These are phyloP conservation scores for Microtus ochrogaster DNA, from an alignment of 2,113 vertebrate species.

Conservation along the genomic window DNA sequence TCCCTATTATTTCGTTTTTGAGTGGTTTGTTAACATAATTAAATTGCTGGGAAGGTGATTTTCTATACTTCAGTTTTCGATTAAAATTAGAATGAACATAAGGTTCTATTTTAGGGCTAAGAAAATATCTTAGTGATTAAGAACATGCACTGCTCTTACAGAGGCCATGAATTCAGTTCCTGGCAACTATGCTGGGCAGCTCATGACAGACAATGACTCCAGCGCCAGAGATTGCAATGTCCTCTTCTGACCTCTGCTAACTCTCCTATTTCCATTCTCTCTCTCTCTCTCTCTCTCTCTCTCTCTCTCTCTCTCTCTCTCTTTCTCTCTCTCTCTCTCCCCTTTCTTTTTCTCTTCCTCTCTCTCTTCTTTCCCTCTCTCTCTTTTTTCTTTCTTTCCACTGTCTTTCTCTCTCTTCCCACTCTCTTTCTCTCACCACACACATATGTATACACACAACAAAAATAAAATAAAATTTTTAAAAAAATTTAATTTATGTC, in stretches of 20 bases:
- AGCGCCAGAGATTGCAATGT: too few species aligned
- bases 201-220: background rate
- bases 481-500: background rate
- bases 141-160: background rate
- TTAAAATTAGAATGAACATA: slow-evolving; percentile 15
- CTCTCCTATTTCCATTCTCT: background rate
- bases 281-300: background rate
- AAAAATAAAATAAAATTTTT: background rate
- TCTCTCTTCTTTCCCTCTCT: too few species aligned
- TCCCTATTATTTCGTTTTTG: background rate
- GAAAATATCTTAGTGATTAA: background rate
- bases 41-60: background rate
- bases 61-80: background rate
- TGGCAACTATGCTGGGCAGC: background rate
- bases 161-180: background rate
- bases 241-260: background rate
- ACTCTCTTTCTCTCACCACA: too few species aligned
- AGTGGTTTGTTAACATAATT: background rate
- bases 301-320: background rate
- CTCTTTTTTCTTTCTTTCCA: background rate
- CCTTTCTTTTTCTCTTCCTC: too few species aligned
- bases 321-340: background rate
- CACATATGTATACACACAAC: background rate
- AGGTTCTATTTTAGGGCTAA: background rate
- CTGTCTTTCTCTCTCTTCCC: too few species aligned